These are phyloP conservation scores for Drosophila imparisetae DNA, from an alignment of 2,888 invertebrate genomes.

Conservation along the genomic window DNA sequence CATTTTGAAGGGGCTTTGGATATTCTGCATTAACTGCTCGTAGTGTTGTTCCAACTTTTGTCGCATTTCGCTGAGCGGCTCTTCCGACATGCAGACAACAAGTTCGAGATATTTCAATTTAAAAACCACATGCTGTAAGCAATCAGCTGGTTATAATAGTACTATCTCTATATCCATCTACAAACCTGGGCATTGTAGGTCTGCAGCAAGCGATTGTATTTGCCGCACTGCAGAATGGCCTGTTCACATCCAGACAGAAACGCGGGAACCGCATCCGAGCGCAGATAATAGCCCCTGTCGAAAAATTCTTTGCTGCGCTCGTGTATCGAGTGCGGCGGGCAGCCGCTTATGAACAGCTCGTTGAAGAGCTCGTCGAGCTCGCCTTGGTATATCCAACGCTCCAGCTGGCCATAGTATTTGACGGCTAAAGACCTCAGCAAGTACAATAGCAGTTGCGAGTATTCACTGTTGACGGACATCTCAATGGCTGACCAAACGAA, in stretches of 20 bases:
- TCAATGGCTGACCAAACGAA: constrained; percentile 82
- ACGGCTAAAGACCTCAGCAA: constrained; percentile 82
- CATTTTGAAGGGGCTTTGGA: constrained; percentile 85
- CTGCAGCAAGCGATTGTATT: constrained; percentile 89
- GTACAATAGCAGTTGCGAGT: constrained; percentile 80
- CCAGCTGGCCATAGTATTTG: constrained; percentile 86
- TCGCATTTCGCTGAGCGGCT: constrained; percentile 77
- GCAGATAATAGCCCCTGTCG: constrained; percentile 82
- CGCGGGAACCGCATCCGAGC: constrained; percentile 86
- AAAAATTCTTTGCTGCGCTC: constrained; percentile 83
- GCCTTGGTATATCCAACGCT: constrained; percentile 94
- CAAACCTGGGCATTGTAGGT: constrained; percentile 89
- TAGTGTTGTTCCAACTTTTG: constrained; percentile 68
- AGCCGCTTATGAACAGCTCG: constrained; percentile 91
- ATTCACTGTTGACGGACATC: constrained; percentile 75
- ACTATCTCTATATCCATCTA: not conserved
- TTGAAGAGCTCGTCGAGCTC: constrained; percentile 91
- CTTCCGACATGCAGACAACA: constrained; percentile 81
- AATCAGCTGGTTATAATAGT: not conserved
- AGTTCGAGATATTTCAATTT: constrained; percentile 78
- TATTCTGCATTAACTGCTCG: constrained; percentile 78
- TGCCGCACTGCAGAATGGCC: constrained; percentile 90
- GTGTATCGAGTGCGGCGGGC: constrained; percentile 69
- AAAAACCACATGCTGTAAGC: constrained; percentile 80
- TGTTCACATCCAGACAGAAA: constrained; percentile 88